Percentiles rank a stretch among this genome's conserved stretches.
Evolutionary conservation across 2,888 invertebrate species (phyloP).

Genomic region (Mythimna impura): DNA sequence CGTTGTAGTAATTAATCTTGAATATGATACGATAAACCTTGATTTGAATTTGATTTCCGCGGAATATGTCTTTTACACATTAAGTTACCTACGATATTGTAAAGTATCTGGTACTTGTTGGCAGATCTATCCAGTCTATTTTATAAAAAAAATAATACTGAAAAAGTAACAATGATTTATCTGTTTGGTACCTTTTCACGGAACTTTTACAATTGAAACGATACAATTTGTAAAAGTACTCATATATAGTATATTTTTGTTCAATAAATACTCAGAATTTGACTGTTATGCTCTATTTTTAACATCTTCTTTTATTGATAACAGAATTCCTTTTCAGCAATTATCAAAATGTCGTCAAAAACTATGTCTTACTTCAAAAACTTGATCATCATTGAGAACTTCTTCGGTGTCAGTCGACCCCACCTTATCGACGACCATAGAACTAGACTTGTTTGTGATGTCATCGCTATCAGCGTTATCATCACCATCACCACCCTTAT

Average conservation of each 20-base stretch:
- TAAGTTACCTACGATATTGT: neutral
- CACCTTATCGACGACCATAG: conserved; percentile 66
- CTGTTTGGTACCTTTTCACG: too few relatives aligned
- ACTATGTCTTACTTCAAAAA: conserved; percentile 64
- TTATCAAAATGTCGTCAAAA: conserved; percentile 34
- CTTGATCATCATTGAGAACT: conserved; percentile 72
- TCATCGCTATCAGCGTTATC: conserved; percentile 56
- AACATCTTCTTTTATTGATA: neutral
- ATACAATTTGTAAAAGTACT: too few relatives aligned
- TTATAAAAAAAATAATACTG: too few relatives aligned
- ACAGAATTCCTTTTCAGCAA: neutral
- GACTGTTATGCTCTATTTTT: neutral
- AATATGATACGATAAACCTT: neutral
- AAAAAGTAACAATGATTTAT: too few relatives aligned
- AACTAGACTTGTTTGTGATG: conserved; percentile 66
- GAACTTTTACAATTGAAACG: too few relatives aligned
- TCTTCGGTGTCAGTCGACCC: conserved; percentile 77
- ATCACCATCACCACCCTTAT: conserved; percentile 48
- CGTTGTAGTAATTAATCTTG: conserved; percentile 2
- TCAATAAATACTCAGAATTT: neutral
- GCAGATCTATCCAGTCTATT: neutral
- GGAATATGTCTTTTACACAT: neutral
- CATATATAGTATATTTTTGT: too few relatives aligned
- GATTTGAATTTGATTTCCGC: too few relatives aligned
- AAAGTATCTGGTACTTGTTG: neutral